Evolutionary conservation across 2,113 vertebrate genomes (phyloP).

Genomic region (Corythaeola cristata): DNA sequence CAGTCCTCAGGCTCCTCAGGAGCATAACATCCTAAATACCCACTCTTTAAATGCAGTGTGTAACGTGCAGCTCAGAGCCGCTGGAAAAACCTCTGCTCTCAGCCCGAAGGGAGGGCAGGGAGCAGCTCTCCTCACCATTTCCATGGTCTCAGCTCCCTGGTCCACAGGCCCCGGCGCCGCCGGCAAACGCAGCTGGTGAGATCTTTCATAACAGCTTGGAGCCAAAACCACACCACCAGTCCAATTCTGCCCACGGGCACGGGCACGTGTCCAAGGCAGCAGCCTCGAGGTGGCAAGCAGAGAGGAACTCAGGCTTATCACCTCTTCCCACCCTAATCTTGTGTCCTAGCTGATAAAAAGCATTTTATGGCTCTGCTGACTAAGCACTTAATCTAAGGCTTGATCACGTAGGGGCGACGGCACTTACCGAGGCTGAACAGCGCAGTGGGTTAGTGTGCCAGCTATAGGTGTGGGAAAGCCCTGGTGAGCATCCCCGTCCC

Average conservation of each 20-base stretch:
- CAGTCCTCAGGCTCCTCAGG: neutral
- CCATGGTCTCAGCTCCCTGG: fast-evolving
- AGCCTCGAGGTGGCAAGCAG: neutral
- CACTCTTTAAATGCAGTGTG: neutral
- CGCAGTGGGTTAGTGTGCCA: neutral
- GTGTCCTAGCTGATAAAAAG: neutral
- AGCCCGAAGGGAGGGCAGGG: neutral
- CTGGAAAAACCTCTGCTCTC: neutral
- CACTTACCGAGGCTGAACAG: neutral
- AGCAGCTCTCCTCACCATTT: neutral
- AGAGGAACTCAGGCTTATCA: neutral
- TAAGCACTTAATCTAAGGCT: neutral
- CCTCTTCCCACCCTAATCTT: neutral
- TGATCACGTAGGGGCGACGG: fast-evolving
- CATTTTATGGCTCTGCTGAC: neutral
- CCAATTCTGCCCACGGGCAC: fast-evolving
- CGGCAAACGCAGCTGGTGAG: neutral
- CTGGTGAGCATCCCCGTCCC: neutral
- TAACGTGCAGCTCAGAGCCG: fast-evolving
- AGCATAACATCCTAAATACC: neutral
- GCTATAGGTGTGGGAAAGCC: neutral
- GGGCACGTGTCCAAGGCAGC: fast-evolving
- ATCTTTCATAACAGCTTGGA: neutral
- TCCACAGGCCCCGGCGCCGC: fast-evolving
- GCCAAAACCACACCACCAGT: neutral